Base-by-base conservation (phyloP, 2,888 invertebrate species). In the Thysanoteuthis rhombus region DNA sequence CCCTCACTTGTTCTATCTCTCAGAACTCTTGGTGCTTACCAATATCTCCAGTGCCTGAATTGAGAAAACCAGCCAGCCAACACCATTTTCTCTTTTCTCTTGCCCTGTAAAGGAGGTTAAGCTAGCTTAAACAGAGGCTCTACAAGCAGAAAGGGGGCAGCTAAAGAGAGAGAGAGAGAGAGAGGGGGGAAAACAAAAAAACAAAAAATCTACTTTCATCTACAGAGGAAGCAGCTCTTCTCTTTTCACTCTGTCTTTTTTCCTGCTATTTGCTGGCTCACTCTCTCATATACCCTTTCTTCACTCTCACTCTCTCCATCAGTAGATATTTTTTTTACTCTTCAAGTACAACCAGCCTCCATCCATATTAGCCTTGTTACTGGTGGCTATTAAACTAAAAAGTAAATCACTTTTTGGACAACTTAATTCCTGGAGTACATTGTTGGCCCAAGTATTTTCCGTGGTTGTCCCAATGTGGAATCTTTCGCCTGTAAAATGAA, bases 401-500 rank as follows among this genome's bases (percentile, higher is more conserved):
- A 75, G n/a, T 75, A 75, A 75, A 75, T n/a, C n/a, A n/a, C 75
- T 16, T 75, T 75, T 75, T 75, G 75, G n/a, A 75, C 75, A 75
- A n/a, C 75, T n/a, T n/a, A 75, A 75, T 75, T 75, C 36, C n/a
- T 75, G 75, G 75, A 75, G 75, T 75, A 75, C 75, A 75, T 3
- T 25, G n/a, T 75, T 75, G 75, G n/a, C 75, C 75, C 12, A 75
- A 75, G 75, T 75, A 75, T 75, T 75, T 75, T 36, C 16, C 12
- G 75, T 75, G 75, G n/a, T 75, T 75, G 75, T 36, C 75, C 92
- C 40, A 22, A 92, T 92, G 92, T 92, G 92, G 92, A 92, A 92
- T 42, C 45, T 92, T 92, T 92, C 75, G 75, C 75, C 19, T 92
- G 93, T 94, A 95, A 94, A 92, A 95, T 95, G 95, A 94, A 95